phyloP scores from a whole-genome alignment of 1,140 invertebrate species.

The Diorhabda sublineata region DNA sequence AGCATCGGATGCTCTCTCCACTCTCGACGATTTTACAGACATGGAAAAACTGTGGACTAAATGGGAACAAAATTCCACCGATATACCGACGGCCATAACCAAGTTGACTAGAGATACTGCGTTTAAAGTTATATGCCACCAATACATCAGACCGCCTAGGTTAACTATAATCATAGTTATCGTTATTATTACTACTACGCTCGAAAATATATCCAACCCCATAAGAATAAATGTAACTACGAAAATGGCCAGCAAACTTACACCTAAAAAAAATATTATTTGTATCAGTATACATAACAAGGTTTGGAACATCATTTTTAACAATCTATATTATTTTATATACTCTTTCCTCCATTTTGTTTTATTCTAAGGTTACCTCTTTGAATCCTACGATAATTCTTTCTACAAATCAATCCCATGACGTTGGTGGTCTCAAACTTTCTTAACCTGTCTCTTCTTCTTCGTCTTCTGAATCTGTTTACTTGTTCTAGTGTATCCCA shows the following conservation, averaged over 20 bases:
- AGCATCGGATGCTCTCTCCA: conserved; percentile 76
- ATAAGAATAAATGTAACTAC: conserved; percentile 91
- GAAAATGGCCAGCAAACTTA: conserved; percentile 89
- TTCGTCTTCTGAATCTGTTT: too few species aligned
- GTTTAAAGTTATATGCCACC: conserved; percentile 93
- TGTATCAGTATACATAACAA: too few species aligned
- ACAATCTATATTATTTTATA: too few species aligned
- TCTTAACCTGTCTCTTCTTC: too few species aligned
- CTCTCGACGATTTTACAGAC: conserved; percentile 64
- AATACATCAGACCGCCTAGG: conserved; percentile 94
- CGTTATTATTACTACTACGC: conserved; percentile 82
- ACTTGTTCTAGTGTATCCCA: too few species aligned
- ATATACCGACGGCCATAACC: conserved; percentile 97
- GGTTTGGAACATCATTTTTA: too few species aligned
- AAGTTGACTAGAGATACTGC: conserved; percentile 97
- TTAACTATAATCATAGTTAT: conserved; percentile 93
- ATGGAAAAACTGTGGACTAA: conserved; percentile 89
- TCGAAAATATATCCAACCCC: conserved; percentile 88
- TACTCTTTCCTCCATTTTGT: too few species aligned
- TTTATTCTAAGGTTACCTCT: too few species aligned
- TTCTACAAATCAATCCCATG: too few species aligned
- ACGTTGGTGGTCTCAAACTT: too few species aligned
- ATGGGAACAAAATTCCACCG: conserved; percentile 98
- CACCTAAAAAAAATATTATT: conserved; percentile 53
- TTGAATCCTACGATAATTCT: too few species aligned